Conservation (phyloP, 2,797 vertebrate species). For the Cheirogaleus major region DNA sequence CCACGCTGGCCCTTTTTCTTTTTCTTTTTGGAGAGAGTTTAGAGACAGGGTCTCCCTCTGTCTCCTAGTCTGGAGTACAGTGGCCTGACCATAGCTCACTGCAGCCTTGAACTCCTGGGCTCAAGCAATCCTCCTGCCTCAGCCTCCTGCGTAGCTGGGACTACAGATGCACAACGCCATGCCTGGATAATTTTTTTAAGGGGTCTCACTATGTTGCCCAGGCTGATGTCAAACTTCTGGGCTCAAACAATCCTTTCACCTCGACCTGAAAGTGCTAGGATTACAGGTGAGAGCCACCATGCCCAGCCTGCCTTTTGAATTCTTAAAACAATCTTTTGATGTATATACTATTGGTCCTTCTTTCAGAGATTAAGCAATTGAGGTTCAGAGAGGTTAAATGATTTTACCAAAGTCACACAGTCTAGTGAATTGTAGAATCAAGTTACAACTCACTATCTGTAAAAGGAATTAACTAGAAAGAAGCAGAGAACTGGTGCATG, state of each 20-base stretch:
- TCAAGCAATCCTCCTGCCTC: background rate
- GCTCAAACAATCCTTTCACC: background rate
- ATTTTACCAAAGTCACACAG: background rate
- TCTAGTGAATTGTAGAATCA: background rate
- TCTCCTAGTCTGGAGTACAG: background rate
- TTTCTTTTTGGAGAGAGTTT: background rate
- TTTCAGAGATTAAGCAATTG: constrained; percentile 10
- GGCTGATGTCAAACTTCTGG: background rate
- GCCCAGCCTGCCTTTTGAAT: background rate
- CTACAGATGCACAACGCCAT: background rate
- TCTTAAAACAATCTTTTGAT: constrained; percentile 18
- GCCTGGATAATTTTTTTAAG: background rate
- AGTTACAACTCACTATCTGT: background rate
- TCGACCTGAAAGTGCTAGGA: background rate
- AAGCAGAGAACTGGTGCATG: background rate
- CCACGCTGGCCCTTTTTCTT: background rate
- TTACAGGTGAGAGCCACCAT: background rate
- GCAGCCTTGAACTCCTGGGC: background rate
- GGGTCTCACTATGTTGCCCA: background rate
- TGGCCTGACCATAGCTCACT: background rate
- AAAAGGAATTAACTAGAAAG: background rate
- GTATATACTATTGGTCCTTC: background rate
- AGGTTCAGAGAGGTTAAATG: background rate
- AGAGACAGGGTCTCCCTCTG: background rate
- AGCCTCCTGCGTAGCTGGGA: background rate